Evolutionary conservation across 1,140 invertebrate species (phyloP), one percentile per base, ranked within the genome.

Genomic region (Macrosteles quadrilineatus): DNA sequence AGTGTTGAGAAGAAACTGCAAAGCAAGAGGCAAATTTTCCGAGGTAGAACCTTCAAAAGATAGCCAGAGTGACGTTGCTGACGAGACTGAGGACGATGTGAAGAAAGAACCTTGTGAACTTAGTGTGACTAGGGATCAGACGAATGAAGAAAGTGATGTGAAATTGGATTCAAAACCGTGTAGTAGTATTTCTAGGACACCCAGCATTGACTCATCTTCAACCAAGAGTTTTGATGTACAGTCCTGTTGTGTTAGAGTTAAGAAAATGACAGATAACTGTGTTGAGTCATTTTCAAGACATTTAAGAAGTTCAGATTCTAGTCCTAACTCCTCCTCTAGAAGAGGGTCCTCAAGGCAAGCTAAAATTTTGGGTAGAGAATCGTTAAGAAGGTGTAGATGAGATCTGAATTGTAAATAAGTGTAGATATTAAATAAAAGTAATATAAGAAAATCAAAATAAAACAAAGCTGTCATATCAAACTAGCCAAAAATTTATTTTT

Each of bases 341-440:
- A 59, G 55, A 59, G 55, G 55, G 9, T 27, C 21, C n/a, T 59
- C 55, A 11, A 25, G 55, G 27, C 55, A 59, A 27, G 55, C 55
- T 6, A 59, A 59, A 59, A 30, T 29, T 27, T 14, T n/a, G 2
- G 55, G 55, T 2, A 59, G 55, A 29, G 55, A 59, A 30, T 59
- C 55, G 25, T 59, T 59, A 23, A 59, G 55, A n/a, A 59, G 55
- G 55, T 59, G 55, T 59, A 59, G 55, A 59, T 59, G 55, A 59
- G 25, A 59, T 29, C 55, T 59, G 25, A 59, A 25, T 59, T 27
- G 25, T 29, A 29, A 3, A 29, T 59, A 27, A 36, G 14, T 4
- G 32, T 36, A 36, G 32, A 6, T 6, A 36, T 36, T 36, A n/a
- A n/a, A n/a, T n/a, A n/a, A n/a, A n/a, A n/a, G n/a, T n/a, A 36